These are phyloP conservation scores for Lordiphosa stackelbergi DNA, from an alignment of 1,140 invertebrate species.

Conservation along the genomic window DNA sequence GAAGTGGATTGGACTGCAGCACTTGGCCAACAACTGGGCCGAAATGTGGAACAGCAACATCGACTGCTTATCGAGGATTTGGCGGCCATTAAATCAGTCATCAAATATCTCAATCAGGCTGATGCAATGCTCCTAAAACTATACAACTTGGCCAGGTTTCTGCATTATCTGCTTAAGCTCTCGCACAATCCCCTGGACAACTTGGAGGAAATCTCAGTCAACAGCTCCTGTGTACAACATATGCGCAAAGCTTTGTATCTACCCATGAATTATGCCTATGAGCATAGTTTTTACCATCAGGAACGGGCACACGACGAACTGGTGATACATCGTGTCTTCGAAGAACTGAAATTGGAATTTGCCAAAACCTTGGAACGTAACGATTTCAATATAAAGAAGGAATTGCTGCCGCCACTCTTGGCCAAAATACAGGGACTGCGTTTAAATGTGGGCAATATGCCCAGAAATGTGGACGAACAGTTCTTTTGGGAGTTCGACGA, in stretches of 20 bases:
- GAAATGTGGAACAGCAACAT: conserved; percentile 16
- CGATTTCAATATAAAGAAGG: conserved; percentile 20
- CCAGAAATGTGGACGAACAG: conserved; percentile 31
- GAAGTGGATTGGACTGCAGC: conserved; percentile 34
- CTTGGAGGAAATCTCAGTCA: background rate
- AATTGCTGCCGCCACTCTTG: conserved; percentile 26
- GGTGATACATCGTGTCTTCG: conserved; percentile 47
- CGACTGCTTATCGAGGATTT: conserved; percentile 48
- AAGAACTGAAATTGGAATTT: conserved; percentile 42
- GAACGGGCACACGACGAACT: conserved; percentile 35
- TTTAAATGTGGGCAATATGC: conserved; percentile 54
- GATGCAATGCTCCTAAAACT: conserved; percentile 32
- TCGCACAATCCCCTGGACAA: conserved; percentile 50
- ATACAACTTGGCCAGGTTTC: conserved; percentile 44
- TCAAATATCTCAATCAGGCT: conserved; percentile 27
- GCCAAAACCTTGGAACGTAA: conserved; percentile 27
- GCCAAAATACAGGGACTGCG: conserved; percentile 39
- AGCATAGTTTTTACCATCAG: conserved; percentile 35
- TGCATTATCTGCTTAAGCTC: conserved; percentile 36
- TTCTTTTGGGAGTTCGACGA: conserved; percentile 27
- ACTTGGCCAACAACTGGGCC: conserved; percentile 30
- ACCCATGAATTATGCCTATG: conserved; percentile 61
- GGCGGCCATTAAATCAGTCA: conserved; percentile 12
- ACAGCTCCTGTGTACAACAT: conserved; percentile 38
- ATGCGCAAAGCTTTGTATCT: conserved; percentile 58